phyloP scores from a whole-genome alignment of 2,113 vertebrate species.

The Mola mola region DNA sequence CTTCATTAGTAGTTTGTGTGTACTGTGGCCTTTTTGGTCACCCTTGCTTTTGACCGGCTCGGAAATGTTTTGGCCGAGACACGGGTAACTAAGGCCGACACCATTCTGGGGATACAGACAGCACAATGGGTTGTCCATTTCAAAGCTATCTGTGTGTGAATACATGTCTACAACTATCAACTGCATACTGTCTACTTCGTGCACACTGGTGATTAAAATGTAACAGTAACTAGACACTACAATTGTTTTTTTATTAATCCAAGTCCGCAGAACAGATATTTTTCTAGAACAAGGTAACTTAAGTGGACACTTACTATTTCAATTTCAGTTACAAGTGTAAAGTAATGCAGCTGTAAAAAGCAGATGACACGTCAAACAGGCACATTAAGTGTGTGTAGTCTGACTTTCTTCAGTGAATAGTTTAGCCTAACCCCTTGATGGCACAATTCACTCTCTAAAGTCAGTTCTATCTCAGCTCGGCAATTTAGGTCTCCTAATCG shows the following conservation, averaged over 20 bases:
- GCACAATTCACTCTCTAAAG: slow-evolving; percentile 77
- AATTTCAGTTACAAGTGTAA: slow-evolving; percentile 3
- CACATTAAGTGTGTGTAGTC: slow-evolving; percentile 6
- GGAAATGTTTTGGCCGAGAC: slow-evolving; percentile 76
- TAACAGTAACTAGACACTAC: neutral
- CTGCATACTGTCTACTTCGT: neutral
- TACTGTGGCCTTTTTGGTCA: slow-evolving; percentile 54
- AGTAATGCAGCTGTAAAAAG: neutral
- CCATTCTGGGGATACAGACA: slow-evolving; percentile 32
- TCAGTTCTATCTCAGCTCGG: slow-evolving; percentile 61
- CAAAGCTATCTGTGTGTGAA: slow-evolving; percentile 18
- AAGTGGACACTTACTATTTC: slow-evolving; percentile 12
- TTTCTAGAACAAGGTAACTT: neutral
- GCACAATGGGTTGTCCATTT: slow-evolving; percentile 32
- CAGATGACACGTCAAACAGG: neutral
- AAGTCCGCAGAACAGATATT: neutral
- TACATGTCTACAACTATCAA: neutral
- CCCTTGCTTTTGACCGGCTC: slow-evolving; percentile 59
- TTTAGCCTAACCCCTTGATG: slow-evolving; percentile 30
- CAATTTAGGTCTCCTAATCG: slow-evolving; percentile 83
- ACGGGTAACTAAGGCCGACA: slow-evolving; percentile 75
- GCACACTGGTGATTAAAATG: too few species aligned
- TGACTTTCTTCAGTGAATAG: slow-evolving; percentile 12
- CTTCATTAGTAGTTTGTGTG: slow-evolving; percentile 78
- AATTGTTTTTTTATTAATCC: neutral